Evolutionary conservation across 2,888 invertebrate genomes (phyloP), one percentile per base, ranked within the genome.

Genomic region (Mayetiola destructor): DNA sequence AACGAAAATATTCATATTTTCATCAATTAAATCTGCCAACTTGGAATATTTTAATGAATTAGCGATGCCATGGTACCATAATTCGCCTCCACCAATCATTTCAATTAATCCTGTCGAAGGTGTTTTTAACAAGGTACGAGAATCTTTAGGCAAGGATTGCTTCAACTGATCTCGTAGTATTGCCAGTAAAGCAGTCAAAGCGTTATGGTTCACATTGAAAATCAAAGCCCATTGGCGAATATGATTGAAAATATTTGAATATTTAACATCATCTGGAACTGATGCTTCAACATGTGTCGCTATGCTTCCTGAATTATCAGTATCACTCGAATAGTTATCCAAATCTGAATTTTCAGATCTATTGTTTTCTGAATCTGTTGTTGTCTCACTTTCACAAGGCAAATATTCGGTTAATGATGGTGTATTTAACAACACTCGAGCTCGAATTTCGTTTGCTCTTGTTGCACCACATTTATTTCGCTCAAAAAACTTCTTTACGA

Each of bases 21-120:
- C 35, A 6, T 9, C 2, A n/a, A n/a, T n/a, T 9, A 14, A 16
- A 32, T 16, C 10, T 8, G 18, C 21, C 1, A 29, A 27, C 53
- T n/a, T 48, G 23, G 21, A 21, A 35, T 16, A 4, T 27, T 12
- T 16, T 32, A 54, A 30, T 4, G 4, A 14, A 29, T 37, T 27
- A 27, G 36, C 32, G 6, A 58, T 8, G 12, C 58, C 52, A 39
- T 35, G 36, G 32, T 56, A 48, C 56, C 58, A 58, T 12, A 55
- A 56, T 39, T 37, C 3, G n/a, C 55, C 58, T 14, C 37, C 37
- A 18, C n/a, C 16, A 42, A 55, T 39, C 8, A 16, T n/a, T 16
- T n/a, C 3, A 3, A 27, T 52, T 18, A 23, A 21, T 32, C 3
- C 35, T 1, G 20, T 4, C 20, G 3, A 5, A 37, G 8, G 32